Evolutionary conservation across 1,140 invertebrate species (phyloP).

Genomic region (Zaprionus ghesquierei): DNA sequence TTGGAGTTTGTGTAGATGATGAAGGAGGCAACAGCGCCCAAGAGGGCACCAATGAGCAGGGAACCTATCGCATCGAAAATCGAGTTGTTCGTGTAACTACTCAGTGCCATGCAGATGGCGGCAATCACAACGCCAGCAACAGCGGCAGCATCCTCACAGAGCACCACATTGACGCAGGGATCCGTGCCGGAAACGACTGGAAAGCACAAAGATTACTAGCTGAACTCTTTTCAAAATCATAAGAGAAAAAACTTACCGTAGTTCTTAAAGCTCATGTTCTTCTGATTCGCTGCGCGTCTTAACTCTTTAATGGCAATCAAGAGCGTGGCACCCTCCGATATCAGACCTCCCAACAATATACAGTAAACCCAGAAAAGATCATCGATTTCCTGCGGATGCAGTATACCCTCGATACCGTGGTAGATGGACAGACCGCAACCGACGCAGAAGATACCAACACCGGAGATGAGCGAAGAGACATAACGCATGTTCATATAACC

Average conservation of each 20-base stretch:
- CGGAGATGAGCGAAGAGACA: conserved; percentile 98
- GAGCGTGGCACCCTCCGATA: conserved; percentile 96
- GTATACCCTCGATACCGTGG: conserved; percentile 95
- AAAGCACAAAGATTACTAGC: conserved; percentile 44
- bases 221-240: no score
- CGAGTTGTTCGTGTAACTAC: conserved; percentile 89
- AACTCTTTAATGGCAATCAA: conserved; percentile 95
- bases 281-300: conserved; percentile 90
- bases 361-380: conserved; percentile 93
- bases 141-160: conserved; percentile 98
- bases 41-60: conserved; percentile 92
- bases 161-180: conserved; percentile 97
- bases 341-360: conserved; percentile 93
- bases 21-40: conserved; percentile 96
- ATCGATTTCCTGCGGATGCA: conserved; percentile 89
- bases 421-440: conserved; percentile 97
- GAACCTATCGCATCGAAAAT: conserved; percentile 96
- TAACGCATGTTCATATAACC: conserved; percentile 98
- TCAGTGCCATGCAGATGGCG: conserved; percentile 92
- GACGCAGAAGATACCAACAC: conserved; percentile 99
- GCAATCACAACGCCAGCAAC: conserved; percentile 95
- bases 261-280: conserved; percentile 89
- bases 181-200: conserved; percentile 91
- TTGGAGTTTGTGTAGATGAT: conserved; percentile 98
- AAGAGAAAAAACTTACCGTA: conserved; percentile 92